Evolutionary conservation across 2,888 invertebrate genomes (phyloP), one percentile per base, ranked within the genome.

Genomic region (Tetheella fluctuosa): DNA sequence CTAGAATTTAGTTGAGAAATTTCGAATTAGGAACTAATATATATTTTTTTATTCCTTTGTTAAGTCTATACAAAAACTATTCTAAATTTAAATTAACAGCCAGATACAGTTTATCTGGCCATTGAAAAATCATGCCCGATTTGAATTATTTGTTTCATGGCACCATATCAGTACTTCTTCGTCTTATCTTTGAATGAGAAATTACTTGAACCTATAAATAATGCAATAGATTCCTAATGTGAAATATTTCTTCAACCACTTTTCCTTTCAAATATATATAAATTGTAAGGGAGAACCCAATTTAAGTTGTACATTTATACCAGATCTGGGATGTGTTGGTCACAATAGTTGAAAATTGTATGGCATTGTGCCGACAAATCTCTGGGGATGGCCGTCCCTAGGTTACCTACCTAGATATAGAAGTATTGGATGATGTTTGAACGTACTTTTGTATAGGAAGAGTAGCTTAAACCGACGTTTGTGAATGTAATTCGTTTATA

Each of bases 311-410:
- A 73, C 80, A 77, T 72, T 83, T 77, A 81, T 79, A 83, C 77
- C 74, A 76, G 69, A 67, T 62, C 64, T 63, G 64, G 54, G 68
- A 66, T 62, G 67, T 61, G 70, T 67, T 69, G 65, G 69, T 71
- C 66, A 80, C 83, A 83, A 84, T 86, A 78, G 84, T 76, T 71
- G 83, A 77, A 81, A 85, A 87, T 85, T 84, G 85, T 82, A 75
- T 72, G 71, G 73, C 67, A 77, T 85, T 82, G 81, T 81, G 68
- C 62, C 69, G 72, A 65, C 77, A 76, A 77, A 73, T 73, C 77
- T 74, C 74, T 58, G 23, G 76, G 71, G 79, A 74, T 74, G 73
- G 71, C 71, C 62, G 61, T 65, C 63, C 71, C 70, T 58, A 42
- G 58, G 48, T 54, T 20, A 17, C 17, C 0, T 10, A 20, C 48